These are phyloP conservation scores for Drosophila prolongata DNA, from an alignment of 2,888 invertebrate species.

Conservation along the genomic window DNA sequence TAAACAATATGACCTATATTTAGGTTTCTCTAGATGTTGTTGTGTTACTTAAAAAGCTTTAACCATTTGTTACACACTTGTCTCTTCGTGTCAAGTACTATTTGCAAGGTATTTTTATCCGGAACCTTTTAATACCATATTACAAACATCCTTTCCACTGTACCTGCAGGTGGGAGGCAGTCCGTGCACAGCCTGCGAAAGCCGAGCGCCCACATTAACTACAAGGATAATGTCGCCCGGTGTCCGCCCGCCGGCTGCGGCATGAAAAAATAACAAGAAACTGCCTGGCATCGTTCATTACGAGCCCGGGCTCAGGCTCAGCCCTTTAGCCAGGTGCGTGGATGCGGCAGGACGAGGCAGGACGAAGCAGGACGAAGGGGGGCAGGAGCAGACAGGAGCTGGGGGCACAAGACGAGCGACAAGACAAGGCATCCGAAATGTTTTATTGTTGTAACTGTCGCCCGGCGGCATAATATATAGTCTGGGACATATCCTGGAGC, in stretches of 20 bases:
- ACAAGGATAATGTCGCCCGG: constrained; percentile 68
- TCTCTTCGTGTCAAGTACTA: not conserved
- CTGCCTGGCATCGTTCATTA: constrained; percentile 75
- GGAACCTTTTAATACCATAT: not conserved
- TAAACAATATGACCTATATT: too few species aligned
- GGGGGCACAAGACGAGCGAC: constrained; percentile 52
- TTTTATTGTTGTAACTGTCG: constrained; percentile 80
- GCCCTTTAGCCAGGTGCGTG: constrained; percentile 41
- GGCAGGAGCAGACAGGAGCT: not conserved
- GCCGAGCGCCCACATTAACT: constrained; percentile 66
- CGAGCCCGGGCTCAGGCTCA: constrained; percentile 28
- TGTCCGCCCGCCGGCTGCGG: constrained; percentile 33
- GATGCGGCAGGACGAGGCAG: not conserved
- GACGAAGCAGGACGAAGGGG: not conserved
- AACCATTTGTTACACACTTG: too few species aligned
- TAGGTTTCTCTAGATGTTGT: too few species aligned
- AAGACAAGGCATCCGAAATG: constrained; percentile 73
- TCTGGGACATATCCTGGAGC: constrained; percentile 65
- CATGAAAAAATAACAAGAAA: constrained; percentile 75
- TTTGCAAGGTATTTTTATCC: not conserved
- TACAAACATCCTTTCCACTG: constrained; percentile 7
- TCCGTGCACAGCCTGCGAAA: constrained; percentile 59
- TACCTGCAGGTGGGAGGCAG: not conserved
- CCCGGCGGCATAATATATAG: constrained; percentile 71
- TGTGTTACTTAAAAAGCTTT: too few species aligned